phyloP scores from a whole-genome alignment of 2,113 vertebrate species.

The Cairina moschata region DNA sequence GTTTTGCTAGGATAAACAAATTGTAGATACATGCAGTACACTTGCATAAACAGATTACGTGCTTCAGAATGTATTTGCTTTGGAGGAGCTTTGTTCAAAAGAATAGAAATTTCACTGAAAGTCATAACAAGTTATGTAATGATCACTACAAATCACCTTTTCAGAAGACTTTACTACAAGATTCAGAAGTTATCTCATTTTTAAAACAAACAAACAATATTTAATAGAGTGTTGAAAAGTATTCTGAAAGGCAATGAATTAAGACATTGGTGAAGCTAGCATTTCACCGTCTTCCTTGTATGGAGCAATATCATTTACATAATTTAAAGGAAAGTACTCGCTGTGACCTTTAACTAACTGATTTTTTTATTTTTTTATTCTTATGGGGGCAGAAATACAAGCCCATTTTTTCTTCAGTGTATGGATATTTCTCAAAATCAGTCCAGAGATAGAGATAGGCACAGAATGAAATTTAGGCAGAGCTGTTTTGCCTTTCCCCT shows the following conservation, averaged over 20 bases:
- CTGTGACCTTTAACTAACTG: not conserved
- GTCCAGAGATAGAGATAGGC: not conserved
- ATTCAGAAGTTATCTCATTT: not conserved
- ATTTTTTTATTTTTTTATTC: not conserved
- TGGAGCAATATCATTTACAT: not conserved
- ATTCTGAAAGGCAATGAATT: not conserved
- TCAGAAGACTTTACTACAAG: not conserved
- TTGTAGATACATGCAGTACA: not conserved
- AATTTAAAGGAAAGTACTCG: not conserved
- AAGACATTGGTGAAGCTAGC: not conserved
- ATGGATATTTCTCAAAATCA: not conserved
- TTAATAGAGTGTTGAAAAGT: not conserved
- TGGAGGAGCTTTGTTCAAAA: not conserved
- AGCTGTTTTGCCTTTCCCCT: not conserved
- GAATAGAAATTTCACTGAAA: not conserved
- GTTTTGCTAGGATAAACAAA: not conserved
- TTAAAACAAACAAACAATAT: not conserved
- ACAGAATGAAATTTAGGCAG: not conserved
- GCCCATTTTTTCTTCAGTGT: not conserved
- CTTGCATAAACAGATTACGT: not conserved
- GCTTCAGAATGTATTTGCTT: not conserved
- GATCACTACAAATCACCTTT: not conserved
- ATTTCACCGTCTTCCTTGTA: not conserved
- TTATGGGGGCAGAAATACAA: not conserved
- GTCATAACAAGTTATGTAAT: not conserved